Conservation (phyloP, 2,113 vertebrate genomes). For the Dromiciops gliroides region DNA sequence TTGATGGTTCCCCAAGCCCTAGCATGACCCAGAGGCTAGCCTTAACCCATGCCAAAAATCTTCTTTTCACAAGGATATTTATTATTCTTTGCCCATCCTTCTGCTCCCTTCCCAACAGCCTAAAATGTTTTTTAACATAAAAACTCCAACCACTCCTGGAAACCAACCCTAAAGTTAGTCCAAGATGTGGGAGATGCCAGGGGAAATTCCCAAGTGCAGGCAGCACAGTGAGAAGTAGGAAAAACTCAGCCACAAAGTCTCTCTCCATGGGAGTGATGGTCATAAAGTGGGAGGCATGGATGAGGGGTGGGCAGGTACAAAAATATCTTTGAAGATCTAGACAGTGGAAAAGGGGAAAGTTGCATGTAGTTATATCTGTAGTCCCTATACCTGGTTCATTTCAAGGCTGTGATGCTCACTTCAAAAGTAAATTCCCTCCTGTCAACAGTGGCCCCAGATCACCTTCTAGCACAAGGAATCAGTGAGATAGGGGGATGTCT, state of each 20-base stretch:
- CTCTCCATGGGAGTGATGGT: no score
- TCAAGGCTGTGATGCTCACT: neutral
- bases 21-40: neutral
- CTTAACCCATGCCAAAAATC: slow-evolving; percentile 46
- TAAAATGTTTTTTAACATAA: slow-evolving; percentile 79
- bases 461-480: neutral
- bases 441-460: neutral
- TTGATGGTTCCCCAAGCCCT: slow-evolving; percentile 15
- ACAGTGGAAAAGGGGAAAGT: neutral
- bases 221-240: slow-evolving; percentile 48
- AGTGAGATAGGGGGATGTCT: neutral
- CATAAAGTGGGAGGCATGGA: neutral
- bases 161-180: slow-evolving; percentile 80
- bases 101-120: slow-evolving; percentile 69
- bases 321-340: neutral
- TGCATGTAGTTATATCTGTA: neutral
- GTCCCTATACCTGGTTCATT: neutral
- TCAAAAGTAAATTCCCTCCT: neutral
- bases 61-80: slow-evolving; percentile 72
- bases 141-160: slow-evolving; percentile 77
- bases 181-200: slow-evolving; percentile 73
- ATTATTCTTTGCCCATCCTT: slow-evolving; percentile 68
- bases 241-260: no score
- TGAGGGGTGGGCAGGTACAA: neutral
- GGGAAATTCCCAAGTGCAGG: slow-evolving; percentile 58